Conservation (phyloP, 2,888 invertebrate genomes). For the Ditula angustiorana region DNA sequence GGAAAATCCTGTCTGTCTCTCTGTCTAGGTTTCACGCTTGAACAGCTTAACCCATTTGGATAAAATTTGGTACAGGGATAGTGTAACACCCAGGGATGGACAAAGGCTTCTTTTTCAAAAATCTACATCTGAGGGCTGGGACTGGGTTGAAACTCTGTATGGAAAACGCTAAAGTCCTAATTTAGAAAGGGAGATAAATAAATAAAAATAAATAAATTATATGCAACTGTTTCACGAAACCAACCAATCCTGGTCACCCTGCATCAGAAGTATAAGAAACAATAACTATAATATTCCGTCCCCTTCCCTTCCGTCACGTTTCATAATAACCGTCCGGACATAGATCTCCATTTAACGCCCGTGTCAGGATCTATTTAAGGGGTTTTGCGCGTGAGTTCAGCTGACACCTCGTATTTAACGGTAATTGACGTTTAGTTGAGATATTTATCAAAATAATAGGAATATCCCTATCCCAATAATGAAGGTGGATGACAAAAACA, state of each 20-base stretch:
- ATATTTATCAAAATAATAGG: constrained; percentile 34
- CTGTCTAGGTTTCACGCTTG: too few relatives aligned
- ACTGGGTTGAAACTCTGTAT: too few relatives aligned
- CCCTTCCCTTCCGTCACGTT: constrained; percentile 57
- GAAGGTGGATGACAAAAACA: too few relatives aligned
- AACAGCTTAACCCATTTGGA: too few relatives aligned
- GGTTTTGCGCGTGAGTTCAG: constrained; percentile 46
- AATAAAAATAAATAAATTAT: not conserved
- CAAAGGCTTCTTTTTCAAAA: too few relatives aligned
- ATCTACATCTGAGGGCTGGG: too few relatives aligned
- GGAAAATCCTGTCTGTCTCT: too few relatives aligned
- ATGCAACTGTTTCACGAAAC: not conserved
- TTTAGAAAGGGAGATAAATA: not conserved
- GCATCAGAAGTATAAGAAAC: constrained; percentile 64
- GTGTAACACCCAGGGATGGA: too few relatives aligned
- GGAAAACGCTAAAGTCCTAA: too few relatives aligned
- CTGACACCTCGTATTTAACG: constrained; percentile 57
- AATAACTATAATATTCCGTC: constrained; percentile 64
- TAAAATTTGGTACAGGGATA: too few relatives aligned
- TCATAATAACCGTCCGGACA: constrained; percentile 44
- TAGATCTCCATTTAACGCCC: constrained; percentile 50
- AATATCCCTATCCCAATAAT: not conserved
- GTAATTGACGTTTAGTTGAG: constrained; percentile 56
- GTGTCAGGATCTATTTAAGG: constrained; percentile 37
- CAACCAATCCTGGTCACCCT: constrained; percentile 43